Evolutionary conservation across 2,113 vertebrate species (phyloP).

Genomic region (Xiphophorus hellerii): DNA sequence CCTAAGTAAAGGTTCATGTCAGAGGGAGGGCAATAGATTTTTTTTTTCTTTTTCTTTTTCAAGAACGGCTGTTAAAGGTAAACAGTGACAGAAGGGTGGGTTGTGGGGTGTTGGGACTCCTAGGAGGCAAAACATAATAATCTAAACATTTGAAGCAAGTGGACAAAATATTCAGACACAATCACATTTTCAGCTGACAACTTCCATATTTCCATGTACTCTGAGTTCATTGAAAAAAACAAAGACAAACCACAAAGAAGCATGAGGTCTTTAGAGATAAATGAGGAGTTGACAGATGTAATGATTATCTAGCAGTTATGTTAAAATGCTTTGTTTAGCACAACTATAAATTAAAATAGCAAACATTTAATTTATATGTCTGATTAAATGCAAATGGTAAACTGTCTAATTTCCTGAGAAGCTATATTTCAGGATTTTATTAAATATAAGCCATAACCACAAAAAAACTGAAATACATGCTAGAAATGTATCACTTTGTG

Average conservation of each 20-base stretch:
- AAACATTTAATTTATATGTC: too few relatives aligned
- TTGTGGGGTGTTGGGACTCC: not conserved
- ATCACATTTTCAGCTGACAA: not conserved
- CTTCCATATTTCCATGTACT: not conserved
- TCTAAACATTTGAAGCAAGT: not conserved
- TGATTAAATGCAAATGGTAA: too few relatives aligned
- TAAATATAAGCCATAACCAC: too few relatives aligned
- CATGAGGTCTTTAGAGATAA: not conserved
- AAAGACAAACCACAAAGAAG: not conserved
- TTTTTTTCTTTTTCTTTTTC: conserved; percentile 17
- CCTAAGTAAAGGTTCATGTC: conserved; percentile 62
- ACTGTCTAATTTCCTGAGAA: too few relatives aligned
- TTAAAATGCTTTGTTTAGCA: too few relatives aligned
- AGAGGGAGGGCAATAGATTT: conserved; percentile 20
- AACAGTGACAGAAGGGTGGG: not conserved
- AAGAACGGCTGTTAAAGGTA: conserved; percentile 30
- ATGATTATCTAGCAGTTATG: too few relatives aligned
- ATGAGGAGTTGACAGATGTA: not conserved
- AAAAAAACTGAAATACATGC: too few relatives aligned
- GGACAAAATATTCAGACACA: not conserved
- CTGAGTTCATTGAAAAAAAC: not conserved
- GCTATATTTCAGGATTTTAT: too few relatives aligned
- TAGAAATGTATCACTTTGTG: too few relatives aligned
- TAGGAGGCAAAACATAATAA: not conserved
- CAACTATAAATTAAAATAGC: too few relatives aligned